Evolutionary conservation across 2,888 invertebrate species (phyloP).

Genomic region (Eristalis pertinax): DNA sequence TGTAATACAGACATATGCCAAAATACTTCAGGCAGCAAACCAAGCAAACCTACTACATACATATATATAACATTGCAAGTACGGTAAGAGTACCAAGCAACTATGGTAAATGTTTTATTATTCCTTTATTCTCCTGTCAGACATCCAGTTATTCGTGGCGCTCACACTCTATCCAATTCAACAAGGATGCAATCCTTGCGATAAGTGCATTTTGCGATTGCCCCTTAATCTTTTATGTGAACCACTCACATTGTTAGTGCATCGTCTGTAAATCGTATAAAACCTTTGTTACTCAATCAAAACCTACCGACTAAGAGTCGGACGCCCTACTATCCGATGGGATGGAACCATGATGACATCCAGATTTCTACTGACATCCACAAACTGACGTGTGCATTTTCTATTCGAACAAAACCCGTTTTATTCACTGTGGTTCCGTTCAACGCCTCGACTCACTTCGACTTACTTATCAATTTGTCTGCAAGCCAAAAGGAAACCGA

Average conservation of each 20-base stretch:
- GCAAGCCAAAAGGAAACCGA: constrained; percentile 37
- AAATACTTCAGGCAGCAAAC: constrained; percentile 8
- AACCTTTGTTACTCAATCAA: constrained; percentile 56
- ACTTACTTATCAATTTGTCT: constrained; percentile 70
- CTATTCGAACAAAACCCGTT: constrained; percentile 57
- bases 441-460: constrained; percentile 32
- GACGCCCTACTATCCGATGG: neutral
- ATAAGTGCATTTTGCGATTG: constrained; percentile 72
- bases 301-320: constrained; percentile 26
- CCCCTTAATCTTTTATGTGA: constrained; percentile 70
- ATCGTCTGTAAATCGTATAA: constrained; percentile 17
- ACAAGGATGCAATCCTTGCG: constrained; percentile 69
- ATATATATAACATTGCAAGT: constrained; percentile 35
- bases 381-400: constrained; percentile 61
- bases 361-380: constrained; percentile 44
- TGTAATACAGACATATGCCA: constrained; percentile 45
- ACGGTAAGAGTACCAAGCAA: constrained; percentile 3
- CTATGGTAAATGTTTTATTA: constrained; percentile 63
- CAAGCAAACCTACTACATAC: constrained; percentile 17
- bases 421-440: constrained; percentile 30
- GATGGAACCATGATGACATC: constrained; percentile 26
- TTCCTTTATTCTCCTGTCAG: constrained; percentile 40
- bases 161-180: constrained; percentile 54
- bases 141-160: constrained; percentile 25
- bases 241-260: constrained; percentile 61